A percentile compares a stretch with the other conserved stretches of the same genome.
phyloP scores from a whole-genome alignment of 2,888 invertebrate genomes.

The Nephrotoma guestfalica region DNA sequence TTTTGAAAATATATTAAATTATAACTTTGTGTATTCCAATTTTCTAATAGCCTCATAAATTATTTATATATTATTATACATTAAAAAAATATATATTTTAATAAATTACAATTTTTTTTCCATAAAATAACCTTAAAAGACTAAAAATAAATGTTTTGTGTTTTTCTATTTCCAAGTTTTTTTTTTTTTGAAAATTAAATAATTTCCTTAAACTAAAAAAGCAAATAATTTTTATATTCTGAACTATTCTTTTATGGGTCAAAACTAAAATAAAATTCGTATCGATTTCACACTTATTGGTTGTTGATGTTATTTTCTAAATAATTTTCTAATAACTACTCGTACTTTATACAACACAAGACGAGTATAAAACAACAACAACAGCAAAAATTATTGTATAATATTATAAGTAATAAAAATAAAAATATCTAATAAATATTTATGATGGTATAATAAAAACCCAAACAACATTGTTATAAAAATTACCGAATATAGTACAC shows the following conservation, averaged over 20 bases:
- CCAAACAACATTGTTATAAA: conserved; percentile 3
- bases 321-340: neutral
- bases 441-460: conserved; percentile 3
- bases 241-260: neutral
- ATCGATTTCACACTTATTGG: conserved; percentile 2
- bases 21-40: neutral
- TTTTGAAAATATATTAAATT: neutral
- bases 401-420: neutral
- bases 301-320: neutral
- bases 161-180: neutral
- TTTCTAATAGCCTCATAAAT: neutral
- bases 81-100: neutral
- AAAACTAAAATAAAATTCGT: neutral
- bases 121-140: neutral
- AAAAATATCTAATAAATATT: conserved; percentile 4
- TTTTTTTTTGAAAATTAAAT: neutral
- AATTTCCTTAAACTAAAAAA: neutral
- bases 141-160: neutral
- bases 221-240: neutral
- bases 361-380: neutral
- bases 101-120: neutral
- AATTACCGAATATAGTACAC: neutral
- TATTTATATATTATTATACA: neutral
- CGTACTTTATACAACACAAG: neutral
- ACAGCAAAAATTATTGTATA: neutral